phyloP scores from a whole-genome alignment of 2,113 vertebrate species.

The Chamaea fasciata region DNA sequence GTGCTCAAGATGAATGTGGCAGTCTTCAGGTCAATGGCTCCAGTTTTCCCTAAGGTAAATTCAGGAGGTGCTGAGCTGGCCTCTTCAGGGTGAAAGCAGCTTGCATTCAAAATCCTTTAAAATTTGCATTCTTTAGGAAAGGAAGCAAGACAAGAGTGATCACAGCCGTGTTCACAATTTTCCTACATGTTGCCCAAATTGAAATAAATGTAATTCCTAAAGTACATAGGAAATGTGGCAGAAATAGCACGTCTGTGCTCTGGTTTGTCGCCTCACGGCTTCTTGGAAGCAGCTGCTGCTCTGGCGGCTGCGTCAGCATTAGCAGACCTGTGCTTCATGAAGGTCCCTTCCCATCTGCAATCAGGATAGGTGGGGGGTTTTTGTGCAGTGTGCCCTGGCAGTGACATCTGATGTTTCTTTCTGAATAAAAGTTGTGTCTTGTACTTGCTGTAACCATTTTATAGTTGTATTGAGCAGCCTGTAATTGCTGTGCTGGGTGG shows the following conservation, averaged over 20 bases:
- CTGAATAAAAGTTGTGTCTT: not conserved
- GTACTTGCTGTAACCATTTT: not conserved
- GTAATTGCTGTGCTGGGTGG: not conserved
- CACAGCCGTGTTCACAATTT: not conserved
- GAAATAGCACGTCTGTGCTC: not conserved
- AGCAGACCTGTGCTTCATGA: not conserved
- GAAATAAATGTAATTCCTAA: not conserved
- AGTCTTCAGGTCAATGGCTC: not conserved
- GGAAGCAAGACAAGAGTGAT: not conserved
- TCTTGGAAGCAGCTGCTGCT: not conserved
- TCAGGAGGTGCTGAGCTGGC: not conserved
- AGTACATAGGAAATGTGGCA: not conserved
- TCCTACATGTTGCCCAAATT: not conserved
- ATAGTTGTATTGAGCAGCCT: not conserved
- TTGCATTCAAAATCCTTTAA: not conserved
- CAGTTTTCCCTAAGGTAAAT: not conserved
- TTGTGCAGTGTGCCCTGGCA: not conserved
- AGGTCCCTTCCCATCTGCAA: not conserved
- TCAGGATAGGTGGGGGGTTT: not conserved
- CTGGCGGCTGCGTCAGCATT: not conserved
- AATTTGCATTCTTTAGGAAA: not conserved
- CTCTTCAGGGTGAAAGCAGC: not conserved
- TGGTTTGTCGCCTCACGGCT: not conserved
- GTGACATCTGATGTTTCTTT: not conserved
- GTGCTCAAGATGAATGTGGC: not conserved